These are phyloP conservation scores for Poecilus cupreus DNA, from an alignment of 2,888 invertebrate genomes.

Conservation along the genomic window DNA sequence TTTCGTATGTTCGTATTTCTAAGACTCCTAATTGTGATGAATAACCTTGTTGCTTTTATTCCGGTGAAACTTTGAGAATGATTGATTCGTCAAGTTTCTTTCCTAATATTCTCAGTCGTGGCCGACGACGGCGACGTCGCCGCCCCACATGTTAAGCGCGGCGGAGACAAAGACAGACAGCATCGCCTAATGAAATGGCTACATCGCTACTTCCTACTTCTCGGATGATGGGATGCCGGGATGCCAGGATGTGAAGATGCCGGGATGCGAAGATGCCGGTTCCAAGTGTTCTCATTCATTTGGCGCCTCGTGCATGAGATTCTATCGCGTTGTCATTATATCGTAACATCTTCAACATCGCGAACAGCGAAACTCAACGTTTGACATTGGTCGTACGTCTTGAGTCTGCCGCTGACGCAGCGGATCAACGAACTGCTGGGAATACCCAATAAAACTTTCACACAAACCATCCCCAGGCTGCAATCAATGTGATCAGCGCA, in stretches of 20 bases:
- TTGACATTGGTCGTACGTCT: constrained; percentile 27
- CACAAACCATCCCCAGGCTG: constrained; percentile 33
- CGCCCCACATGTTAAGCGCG: constrained; percentile 43
- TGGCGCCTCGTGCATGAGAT: constrained; percentile 19
- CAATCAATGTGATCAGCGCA: constrained; percentile 50
- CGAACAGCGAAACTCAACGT: background rate
- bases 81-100: constrained; percentile 52
- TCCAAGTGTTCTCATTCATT: constrained; percentile 51
- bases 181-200: constrained; percentile 49
- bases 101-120: constrained; percentile 33
- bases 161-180: constrained; percentile 29
- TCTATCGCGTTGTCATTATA: constrained; percentile 22
- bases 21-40: constrained; percentile 56
- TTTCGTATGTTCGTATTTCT: constrained; percentile 51
- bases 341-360: background rate
- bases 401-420: background rate
- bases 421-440: constrained; percentile 32
- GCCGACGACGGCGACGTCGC: constrained; percentile 9
- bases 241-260: background rate
- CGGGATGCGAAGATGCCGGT: background rate
- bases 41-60: constrained; percentile 55
- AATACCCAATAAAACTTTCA: constrained; percentile 50
- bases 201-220: background rate
- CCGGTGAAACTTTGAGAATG: constrained; percentile 46
- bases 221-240: background rate